A percentile compares a stretch with the other conserved stretches of the same genome.
Evolutionary conservation across 2,888 invertebrate genomes (phyloP).

Genomic region (Plutella xylostella): DNA sequence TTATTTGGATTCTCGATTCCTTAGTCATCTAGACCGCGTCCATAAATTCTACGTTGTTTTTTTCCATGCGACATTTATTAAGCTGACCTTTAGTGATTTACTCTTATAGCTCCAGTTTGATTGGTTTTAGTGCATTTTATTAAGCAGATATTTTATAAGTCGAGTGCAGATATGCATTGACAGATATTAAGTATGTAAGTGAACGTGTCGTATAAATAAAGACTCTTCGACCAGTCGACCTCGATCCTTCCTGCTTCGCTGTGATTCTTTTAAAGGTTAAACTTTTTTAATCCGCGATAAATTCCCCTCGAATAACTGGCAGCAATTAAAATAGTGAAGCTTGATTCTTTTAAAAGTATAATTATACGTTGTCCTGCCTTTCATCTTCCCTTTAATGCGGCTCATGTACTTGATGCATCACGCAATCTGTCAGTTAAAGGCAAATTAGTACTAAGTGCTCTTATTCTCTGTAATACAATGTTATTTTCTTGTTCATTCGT

Average conservation of each 20-base stretch:
- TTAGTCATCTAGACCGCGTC: background rate
- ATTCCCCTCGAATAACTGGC: too few species aligned
- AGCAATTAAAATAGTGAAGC: too few species aligned
- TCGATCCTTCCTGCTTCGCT: conserved; percentile 27
- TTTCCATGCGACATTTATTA: background rate
- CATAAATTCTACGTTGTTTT: background rate
- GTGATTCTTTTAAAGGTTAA: conserved; percentile 38
- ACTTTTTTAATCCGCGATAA: conserved; percentile 18
- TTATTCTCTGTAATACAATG: too few species aligned
- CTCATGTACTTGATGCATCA: too few species aligned
- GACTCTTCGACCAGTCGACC: conserved; percentile 29
- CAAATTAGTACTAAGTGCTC: too few species aligned
- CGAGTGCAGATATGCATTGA: background rate
- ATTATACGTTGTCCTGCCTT: too few species aligned
- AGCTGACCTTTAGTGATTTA: background rate
- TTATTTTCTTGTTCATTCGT: too few species aligned
- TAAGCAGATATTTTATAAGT: background rate
- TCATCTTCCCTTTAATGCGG: too few species aligned
- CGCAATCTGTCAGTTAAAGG: too few species aligned
- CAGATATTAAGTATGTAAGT: background rate
- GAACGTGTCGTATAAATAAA: background rate
- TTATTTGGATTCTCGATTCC: background rate
- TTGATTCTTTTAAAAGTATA: too few species aligned
- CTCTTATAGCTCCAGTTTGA: background rate
- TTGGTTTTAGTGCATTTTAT: background rate